Evolutionary conservation across 2,797 vertebrate genomes (phyloP).

Genomic region (Xiphophorus birchmanni): DNA sequence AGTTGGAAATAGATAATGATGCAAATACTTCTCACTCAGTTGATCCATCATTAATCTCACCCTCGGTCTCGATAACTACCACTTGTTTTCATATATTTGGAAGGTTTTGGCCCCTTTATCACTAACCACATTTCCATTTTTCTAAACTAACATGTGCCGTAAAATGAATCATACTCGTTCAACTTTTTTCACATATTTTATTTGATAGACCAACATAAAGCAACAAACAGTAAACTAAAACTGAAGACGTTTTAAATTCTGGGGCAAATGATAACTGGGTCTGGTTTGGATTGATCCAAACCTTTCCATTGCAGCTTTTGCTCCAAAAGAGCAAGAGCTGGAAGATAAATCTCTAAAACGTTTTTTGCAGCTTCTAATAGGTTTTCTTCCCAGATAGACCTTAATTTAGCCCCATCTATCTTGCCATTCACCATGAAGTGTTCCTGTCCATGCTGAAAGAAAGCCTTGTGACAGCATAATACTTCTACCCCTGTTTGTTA

Average conservation of each 20-base stretch:
- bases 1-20: constrained; percentile 69
- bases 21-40: constrained; percentile 47
- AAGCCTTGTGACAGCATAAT: not conserved
- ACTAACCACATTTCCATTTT: not conserved
- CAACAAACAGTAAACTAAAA: not conserved
- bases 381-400: not conserved
- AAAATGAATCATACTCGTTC: not conserved
- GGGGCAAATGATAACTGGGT: not conserved
- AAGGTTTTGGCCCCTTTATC: constrained; percentile 15
- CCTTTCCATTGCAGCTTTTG: not conserved
- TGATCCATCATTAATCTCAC: constrained; percentile 28
- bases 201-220: not conserved
- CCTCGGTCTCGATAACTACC: constrained; percentile 40
- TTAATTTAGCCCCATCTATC: not conserved
- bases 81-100: constrained; percentile 30
- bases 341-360: not conserved
- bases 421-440: not conserved
- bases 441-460: not conserved
- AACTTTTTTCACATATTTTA: not conserved
- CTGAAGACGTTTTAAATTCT: not conserved
- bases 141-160: not conserved
- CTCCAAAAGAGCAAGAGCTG: not conserved
- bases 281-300: not conserved
- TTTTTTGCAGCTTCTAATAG: not conserved
- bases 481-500: not conserved